Conservation (phyloP, 2,797 vertebrate species). For the Sebastes kiyomatsui region DNA sequence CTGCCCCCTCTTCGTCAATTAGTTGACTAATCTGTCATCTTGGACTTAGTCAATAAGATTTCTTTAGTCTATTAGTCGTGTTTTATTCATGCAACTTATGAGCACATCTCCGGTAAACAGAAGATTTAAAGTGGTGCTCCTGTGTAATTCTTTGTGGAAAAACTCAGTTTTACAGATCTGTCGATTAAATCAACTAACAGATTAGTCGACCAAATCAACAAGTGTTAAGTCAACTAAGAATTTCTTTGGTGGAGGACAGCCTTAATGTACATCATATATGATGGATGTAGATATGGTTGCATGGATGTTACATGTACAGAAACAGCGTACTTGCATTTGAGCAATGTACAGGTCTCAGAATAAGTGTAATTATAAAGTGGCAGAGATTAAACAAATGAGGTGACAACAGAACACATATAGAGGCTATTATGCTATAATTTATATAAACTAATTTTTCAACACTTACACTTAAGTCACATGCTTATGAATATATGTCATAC, state of each 20-base stretch:
- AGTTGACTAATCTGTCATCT: too few species aligned
- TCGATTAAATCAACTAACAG: background rate
- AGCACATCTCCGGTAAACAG: background rate
- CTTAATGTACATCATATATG: background rate
- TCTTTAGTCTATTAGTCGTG: too few species aligned
- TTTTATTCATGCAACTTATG: background rate
- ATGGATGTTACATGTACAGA: background rate
- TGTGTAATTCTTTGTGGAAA: background rate
- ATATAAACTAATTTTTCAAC: too few species aligned
- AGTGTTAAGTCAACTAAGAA: too few species aligned
- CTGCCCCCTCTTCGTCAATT: background rate
- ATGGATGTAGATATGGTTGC: background rate
- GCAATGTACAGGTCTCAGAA: background rate
- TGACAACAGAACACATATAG: background rate
- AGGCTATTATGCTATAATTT: background rate
- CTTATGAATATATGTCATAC: too few species aligned
- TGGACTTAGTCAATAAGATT: too few species aligned
- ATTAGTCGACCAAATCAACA: too few species aligned
- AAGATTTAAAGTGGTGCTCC: background rate
- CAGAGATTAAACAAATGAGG: background rate
- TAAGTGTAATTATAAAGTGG: background rate
- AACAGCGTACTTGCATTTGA: background rate
- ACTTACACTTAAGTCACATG: too few species aligned
- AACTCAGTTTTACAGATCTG: background rate
- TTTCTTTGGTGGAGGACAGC: background rate